Evolutionary conservation across 2,113 vertebrate genomes (phyloP).

Genomic region (Pteropus alecto): DNA sequence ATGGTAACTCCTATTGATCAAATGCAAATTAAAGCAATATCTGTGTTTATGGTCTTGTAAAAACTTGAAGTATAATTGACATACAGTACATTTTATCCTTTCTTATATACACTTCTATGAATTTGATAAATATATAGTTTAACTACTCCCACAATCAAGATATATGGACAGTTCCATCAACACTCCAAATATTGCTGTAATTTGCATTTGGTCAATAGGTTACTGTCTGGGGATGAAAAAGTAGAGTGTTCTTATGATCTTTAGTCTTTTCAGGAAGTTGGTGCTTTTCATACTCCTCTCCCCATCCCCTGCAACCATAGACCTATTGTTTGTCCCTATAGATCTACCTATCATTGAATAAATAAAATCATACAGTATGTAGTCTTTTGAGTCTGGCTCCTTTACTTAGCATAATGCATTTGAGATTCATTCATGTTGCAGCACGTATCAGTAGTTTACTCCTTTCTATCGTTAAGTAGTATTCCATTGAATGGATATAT

Average conservation of each 20-base stretch:
- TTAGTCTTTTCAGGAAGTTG: constrained; percentile 17
- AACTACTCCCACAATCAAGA: not conserved
- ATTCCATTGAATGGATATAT: not conserved
- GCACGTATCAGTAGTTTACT: not conserved
- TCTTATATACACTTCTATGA: not conserved
- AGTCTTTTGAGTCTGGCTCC: not conserved
- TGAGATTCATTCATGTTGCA: not conserved
- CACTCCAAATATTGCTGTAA: not conserved
- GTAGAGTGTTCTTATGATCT: not conserved
- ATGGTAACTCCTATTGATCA: not conserved
- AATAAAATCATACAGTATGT: not conserved
- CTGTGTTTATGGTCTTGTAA: not conserved
- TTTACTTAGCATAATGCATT: not conserved
- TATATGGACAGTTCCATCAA: not conserved
- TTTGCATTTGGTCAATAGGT: not conserved
- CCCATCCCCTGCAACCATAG: not conserved
- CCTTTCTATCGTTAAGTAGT: not conserved
- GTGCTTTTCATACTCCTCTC: not conserved
- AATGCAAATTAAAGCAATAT: constrained; percentile 8
- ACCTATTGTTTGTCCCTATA: not conserved
- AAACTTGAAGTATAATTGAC: not conserved
- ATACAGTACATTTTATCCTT: not conserved
- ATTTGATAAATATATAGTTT: not conserved
- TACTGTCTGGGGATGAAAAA: not conserved
- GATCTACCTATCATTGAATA: not conserved